phyloP scores from a whole-genome alignment of 1,140 invertebrate species.

The Helicorthomorpha holstii region DNA sequence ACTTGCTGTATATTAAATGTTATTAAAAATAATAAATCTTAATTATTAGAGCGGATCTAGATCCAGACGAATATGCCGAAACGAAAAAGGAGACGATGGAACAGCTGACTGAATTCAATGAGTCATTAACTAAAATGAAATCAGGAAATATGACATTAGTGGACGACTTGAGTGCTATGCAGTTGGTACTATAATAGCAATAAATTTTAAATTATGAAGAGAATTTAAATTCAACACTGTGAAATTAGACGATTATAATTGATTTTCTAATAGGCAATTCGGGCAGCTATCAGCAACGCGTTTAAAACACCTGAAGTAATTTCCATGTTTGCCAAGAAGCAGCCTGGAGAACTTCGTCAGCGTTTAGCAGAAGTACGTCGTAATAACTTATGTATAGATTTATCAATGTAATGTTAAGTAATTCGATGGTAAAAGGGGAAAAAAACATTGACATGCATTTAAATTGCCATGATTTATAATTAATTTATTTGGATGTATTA shows the following conservation, averaged over 20 bases:
- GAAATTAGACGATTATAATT: too few relatives aligned
- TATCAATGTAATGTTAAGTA: constrained; percentile 5
- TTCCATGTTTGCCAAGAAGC: constrained; percentile 52
- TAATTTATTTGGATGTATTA: too few relatives aligned
- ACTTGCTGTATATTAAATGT: too few relatives aligned
- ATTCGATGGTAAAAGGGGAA: background rate
- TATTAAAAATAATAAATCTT: constrained; percentile 10
- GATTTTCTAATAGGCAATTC: constrained; percentile 58
- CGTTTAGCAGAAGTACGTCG: constrained; percentile 33
- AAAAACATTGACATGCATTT: too few relatives aligned
- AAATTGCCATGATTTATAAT: too few relatives aligned
- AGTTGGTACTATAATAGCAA: constrained; percentile 32
- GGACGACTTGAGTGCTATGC: constrained; percentile 44
- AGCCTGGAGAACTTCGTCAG: constrained; percentile 46
- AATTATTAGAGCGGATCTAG: constrained; percentile 39
- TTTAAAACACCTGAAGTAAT: constrained; percentile 64
- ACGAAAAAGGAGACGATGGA: constrained; percentile 53
- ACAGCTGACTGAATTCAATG: constrained; percentile 53
- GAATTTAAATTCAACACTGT: constrained; percentile 8
- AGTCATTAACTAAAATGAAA: constrained; percentile 43
- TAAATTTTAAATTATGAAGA: background rate
- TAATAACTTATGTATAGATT: background rate
- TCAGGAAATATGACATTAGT: constrained; percentile 51
- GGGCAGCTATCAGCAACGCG: constrained; percentile 54
- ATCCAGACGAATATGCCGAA: constrained; percentile 48